Evolutionary conservation across 2,888 invertebrate species (phyloP).

Genomic region (Tholera decimalis): DNA sequence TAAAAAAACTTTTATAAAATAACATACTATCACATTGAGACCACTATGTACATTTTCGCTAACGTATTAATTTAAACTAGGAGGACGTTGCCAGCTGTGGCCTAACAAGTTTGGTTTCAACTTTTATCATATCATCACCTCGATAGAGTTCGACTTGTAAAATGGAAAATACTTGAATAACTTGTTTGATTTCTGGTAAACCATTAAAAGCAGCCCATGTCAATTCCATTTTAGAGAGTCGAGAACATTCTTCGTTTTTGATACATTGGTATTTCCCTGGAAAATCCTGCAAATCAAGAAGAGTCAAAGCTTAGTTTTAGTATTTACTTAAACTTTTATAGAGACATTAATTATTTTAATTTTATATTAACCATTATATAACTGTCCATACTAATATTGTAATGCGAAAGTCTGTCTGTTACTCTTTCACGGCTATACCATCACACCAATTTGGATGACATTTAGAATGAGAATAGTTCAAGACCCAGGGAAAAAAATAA

Average conservation of each 20-base stretch:
- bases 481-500: no score
- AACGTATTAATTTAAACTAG: constrained; percentile 17
- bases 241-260: constrained; percentile 80
- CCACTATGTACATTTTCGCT: constrained; percentile 24
- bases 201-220: constrained; percentile 77
- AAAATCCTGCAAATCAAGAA: constrained; percentile 80
- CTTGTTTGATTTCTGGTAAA: constrained; percentile 76
- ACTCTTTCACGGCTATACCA: no score
- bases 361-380: no score
- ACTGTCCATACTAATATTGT: no score
- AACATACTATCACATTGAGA: constrained; percentile 37
- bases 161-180: constrained; percentile 85
- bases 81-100: constrained; percentile 56
- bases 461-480: no score
- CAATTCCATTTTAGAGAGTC: constrained; percentile 85
- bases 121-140: constrained; percentile 84
- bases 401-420: no score
- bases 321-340: not conserved
- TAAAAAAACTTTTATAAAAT: constrained; percentile 35
- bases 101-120: constrained; percentile 85
- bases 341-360: not conserved
- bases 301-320: constrained; percentile 16
- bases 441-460: no score
- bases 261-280: constrained; percentile 84
- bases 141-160: constrained; percentile 82